Evolutionary conservation across 1,140 invertebrate species (phyloP).

Genomic region (Stenopsyche tienmushanensis): DNA sequence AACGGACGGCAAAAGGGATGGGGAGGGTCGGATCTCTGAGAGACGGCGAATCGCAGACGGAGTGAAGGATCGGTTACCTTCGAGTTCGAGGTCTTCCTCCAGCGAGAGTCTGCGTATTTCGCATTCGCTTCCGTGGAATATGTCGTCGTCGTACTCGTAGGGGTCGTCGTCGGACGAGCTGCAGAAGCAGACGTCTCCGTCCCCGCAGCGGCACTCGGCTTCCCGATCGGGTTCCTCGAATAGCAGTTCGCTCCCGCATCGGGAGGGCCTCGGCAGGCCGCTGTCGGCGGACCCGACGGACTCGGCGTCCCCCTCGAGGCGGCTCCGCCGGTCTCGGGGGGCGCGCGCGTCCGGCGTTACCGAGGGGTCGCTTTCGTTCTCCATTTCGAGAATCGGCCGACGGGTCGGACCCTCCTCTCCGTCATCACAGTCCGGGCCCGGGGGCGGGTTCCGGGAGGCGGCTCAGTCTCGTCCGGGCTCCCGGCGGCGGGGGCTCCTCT

Average conservation of each 20-base stretch:
- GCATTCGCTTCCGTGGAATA: conserved; percentile 44
- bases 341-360: conserved; percentile 41
- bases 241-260: conserved; percentile 31
- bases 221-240: conserved; percentile 25
- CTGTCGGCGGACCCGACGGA: conserved; percentile 37
- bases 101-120: too few species aligned
- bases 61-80: not conserved
- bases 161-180: conserved; percentile 50
- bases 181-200: conserved; percentile 31
- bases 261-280: conserved; percentile 30
- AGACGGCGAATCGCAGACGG: too few species aligned
- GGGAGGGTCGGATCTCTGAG: too few species aligned
- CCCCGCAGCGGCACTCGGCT: conserved; percentile 23
- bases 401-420: not conserved
- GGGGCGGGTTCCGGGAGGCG: too few species aligned
- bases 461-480: conserved; percentile 2
- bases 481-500: conserved; percentile 14
- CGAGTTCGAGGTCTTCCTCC: conserved; percentile 44
- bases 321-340: conserved; percentile 26
- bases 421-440: conserved; percentile 6
- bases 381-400: conserved; percentile 23
- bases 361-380: conserved; percentile 27
- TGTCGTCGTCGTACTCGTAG: conserved; percentile 59
- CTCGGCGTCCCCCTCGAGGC: conserved; percentile 26
- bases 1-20: too few species aligned